Evolutionary conservation across 92 coral and sea anemone genomes (phyloP).

Genomic region (Porites rus): DNA sequence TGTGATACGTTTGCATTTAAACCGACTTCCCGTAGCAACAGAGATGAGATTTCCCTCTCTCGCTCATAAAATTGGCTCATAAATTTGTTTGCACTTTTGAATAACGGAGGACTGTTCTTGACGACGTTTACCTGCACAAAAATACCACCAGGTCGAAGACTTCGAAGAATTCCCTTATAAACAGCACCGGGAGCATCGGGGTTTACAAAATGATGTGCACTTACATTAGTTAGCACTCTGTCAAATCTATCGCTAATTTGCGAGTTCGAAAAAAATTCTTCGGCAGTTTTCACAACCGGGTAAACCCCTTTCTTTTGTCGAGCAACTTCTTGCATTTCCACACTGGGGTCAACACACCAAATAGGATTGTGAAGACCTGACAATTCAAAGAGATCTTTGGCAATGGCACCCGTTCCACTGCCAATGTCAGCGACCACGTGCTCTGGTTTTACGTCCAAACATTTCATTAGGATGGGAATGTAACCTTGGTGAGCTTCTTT

Average conservation of each 20-base stretch:
- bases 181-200: conserved; percentile 5
- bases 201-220: conserved; percentile 21
- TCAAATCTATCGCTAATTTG: conserved; percentile 14
- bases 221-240: background rate
- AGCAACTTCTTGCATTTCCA: conserved; percentile 24
- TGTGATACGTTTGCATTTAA: background rate
- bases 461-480: background rate
- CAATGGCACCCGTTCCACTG: conserved; percentile 17
- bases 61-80: background rate
- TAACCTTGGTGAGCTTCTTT: background rate
- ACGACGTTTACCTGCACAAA: background rate
- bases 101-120: background rate
- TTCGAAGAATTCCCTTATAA: background rate
- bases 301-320: conserved; percentile 8
- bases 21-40: background rate
- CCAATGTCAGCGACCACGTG: conserved; percentile 14
- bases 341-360: conserved; percentile 24
- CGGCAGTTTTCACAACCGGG: conserved; percentile 13
- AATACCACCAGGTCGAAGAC: background rate
- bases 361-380: background rate
- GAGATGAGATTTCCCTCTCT: background rate
- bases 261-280: background rate
- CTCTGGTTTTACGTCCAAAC: conserved; percentile 4
- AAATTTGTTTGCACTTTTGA: background rate
- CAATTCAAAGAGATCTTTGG: background rate